Base-by-base conservation (phyloP, 2,797 vertebrate species). In the Anisognathus igniventris region DNA sequence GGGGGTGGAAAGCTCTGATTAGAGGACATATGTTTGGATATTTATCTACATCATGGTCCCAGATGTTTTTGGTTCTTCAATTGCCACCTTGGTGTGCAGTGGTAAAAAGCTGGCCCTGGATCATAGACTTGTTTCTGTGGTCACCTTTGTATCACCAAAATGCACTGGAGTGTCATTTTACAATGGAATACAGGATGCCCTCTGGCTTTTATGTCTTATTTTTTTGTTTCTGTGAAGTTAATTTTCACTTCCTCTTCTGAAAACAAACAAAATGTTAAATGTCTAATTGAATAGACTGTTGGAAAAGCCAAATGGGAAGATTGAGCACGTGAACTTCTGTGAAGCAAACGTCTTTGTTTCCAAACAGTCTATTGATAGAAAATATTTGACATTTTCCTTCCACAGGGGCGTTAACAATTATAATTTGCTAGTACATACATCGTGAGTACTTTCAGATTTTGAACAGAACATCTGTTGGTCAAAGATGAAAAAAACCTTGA, bases 331-430 rank as follows among this genome's bases (percentile, higher is more conserved):
- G 76, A 95, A 86, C 51, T 66, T 84, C 70, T 86, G 60, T 50
- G 39, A 92, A 86, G 71, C 44, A 84, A 96, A 84, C 60, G 89
- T 61, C 67, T 94, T 96, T 96, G 92, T 96, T 94, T 92, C 89
- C 89, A 83, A 96, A 88, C 33, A 65, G 76, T 37, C 58, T 35
- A 82, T 64, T 51, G 80, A 93, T 91, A 94, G 82, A 90, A 93
- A 94, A 81, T 93, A 92, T 93, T 96, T 90, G 92, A 67, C 81
- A 83, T 93, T 96, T 96, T 92, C 93, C 94, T 92, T 94, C 91
- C 92, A 96, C 77, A 72, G 90, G 92, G 90, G 88, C 40, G 6
- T 92, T 92, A 92, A 91, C 88, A 88, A 93, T 91, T 90, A 65
- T 47, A 89, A 90, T 92, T 94, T 90, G 71, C 70, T 91, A 40